These are phyloP conservation scores for Aphaenogaster rudis DNA, from an alignment of 1,140 invertebrate genomes.

Conservation along the genomic window DNA sequence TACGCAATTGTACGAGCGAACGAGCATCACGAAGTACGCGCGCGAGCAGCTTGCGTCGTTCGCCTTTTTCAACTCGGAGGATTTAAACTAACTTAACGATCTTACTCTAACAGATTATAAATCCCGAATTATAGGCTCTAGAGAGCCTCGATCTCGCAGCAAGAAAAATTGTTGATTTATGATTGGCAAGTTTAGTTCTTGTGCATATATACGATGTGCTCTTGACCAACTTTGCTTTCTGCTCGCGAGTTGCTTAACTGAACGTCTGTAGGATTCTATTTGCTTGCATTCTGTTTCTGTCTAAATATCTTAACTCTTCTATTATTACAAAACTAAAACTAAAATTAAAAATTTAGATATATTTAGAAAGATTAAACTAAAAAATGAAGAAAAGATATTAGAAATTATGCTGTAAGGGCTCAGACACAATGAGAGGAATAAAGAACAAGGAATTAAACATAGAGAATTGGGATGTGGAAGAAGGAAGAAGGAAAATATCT, in stretches of 20 bases:
- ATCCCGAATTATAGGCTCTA: conserved; percentile 34
- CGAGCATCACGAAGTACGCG: neutral
- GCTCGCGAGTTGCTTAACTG: neutral
- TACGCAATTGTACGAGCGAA: conserved; percentile 44
- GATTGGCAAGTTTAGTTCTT: conserved; percentile 20
- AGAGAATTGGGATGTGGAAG: too few species aligned
- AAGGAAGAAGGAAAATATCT: too few species aligned
- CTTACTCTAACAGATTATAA: conserved; percentile 49
- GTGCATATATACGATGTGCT: neutral
- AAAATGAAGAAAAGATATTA: neutral
- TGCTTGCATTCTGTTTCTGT: neutral
- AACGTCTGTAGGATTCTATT: neutral
- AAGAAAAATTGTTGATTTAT: conserved; percentile 47
- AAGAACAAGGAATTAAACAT: too few species aligned
- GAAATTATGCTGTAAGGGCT: neutral
- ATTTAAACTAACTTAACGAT: conserved; percentile 52
- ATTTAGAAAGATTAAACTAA: neutral
- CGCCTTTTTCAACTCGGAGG: conserved; percentile 19
- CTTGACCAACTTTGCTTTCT: neutral
- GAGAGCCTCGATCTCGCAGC: neutral
- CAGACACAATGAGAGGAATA: too few species aligned
- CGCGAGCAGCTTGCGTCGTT: neutral
- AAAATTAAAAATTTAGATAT: neutral
- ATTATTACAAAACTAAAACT: neutral
- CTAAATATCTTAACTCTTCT: neutral